Evolutionary conservation across 2,888 invertebrate genomes (phyloP), one percentile per base, ranked within the genome.

Genomic region (Xestia rhomboidea): DNA sequence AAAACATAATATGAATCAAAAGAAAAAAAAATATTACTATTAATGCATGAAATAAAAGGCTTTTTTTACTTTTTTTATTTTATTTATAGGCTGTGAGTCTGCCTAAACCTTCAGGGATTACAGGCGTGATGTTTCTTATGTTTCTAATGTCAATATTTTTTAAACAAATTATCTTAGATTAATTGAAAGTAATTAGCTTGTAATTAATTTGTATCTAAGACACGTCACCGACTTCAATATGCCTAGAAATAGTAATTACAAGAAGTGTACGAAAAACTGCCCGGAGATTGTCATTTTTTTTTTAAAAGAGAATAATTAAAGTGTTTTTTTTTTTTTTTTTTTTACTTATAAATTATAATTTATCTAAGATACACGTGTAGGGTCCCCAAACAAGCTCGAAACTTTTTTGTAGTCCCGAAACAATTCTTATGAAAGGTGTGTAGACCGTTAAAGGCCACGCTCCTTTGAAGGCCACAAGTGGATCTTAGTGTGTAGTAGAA

Each of bases 191-290:
- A 46, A 70, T 74, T 68, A 67, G n/a, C 24, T 0, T 27, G 51
- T 67, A 76, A 85, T 71, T 75, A 70, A 51, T 81, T 63, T 54
- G 62, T 69, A 44, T 69, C 57, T 64, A n/a, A 54, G 15, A 46
- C 27, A 63, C 54, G 54, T 13, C 44, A 51, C 15, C 60, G 34
- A 49, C 68, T 60, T 68, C 57, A 11, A 73, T 44, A 57, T 85
- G 70, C 30, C 18, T 54, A 66, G 38, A 63, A 44, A n/a, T 15
- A 46, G 10, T 71, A 79, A 64, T 71, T 79, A 64, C 24, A 10
- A 72, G n/a, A n/a, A 69, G 15, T 54, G 1, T 72, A 49, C 27
- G 0, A 24, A 70, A 64, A 57, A 49, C 0, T 11, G 34, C 1
- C 21, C 6, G 7, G 41, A 44, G 18, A 81, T 44, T 60, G 30